These are phyloP conservation scores for Zoroaster sp. DNA, from an alignment of 53 echinoderm and acorn worm genomes.

Conservation along the genomic window DNA sequence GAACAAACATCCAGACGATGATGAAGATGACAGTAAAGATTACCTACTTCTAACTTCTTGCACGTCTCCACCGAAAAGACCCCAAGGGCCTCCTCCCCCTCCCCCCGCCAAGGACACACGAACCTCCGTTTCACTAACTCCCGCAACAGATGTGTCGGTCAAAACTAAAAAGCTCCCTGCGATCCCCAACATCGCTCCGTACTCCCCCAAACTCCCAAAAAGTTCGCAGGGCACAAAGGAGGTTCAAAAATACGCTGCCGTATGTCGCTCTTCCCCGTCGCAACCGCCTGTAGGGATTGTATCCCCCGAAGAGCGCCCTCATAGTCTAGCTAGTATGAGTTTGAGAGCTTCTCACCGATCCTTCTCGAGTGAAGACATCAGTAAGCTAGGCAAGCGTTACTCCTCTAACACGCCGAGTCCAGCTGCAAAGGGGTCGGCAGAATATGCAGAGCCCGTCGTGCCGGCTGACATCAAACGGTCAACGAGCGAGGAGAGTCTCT, in stretches of 20 bases:
- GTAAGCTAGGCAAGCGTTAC: not conserved
- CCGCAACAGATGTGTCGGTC: not conserved
- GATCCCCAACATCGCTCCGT: conserved; percentile 16
- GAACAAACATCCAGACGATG: not conserved
- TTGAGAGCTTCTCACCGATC: not conserved
- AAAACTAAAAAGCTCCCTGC: conserved; percentile 18
- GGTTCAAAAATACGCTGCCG: not conserved
- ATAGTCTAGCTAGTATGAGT: not conserved
- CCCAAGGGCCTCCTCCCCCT: not conserved
- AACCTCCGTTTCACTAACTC: not conserved
- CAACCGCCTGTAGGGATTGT: not conserved
- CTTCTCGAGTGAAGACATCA: conserved; percentile 36
- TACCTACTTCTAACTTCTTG: not conserved
- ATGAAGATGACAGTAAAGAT: not conserved
- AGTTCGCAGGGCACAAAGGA: not conserved
- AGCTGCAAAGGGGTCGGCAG: not conserved
- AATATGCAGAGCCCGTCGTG: conserved; percentile 35
- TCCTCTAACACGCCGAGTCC: not conserved
- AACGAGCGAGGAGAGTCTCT: conserved; percentile 52
- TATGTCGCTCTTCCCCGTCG: not conserved
- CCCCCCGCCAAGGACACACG: not conserved
- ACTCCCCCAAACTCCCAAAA: not conserved
- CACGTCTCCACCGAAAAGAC: not conserved
- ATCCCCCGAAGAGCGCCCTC: not conserved
- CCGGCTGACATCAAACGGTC: not conserved